Percentiles rank a stretch among this genome's conserved stretches.
phyloP scores from a whole-genome alignment of 2,797 vertebrate species.

The Borostomias antarcticus region DNA sequence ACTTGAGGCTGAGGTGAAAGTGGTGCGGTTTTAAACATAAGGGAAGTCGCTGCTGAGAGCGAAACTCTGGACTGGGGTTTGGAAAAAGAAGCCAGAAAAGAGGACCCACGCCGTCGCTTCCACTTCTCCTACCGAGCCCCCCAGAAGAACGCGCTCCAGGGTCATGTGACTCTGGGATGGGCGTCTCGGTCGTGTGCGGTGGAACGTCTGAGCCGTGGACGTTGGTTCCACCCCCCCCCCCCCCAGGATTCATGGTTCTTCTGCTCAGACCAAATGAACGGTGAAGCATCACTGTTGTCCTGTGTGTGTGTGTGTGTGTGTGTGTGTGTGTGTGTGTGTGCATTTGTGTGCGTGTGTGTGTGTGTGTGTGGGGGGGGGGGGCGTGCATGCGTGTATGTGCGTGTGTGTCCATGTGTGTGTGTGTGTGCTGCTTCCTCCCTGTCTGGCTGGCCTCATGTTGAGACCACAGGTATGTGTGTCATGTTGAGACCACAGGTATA shows the following conservation, averaged over 20 bases:
- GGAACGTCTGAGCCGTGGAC: too few species aligned
- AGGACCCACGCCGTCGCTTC: slow-evolving; percentile 24
- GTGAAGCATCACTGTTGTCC: too few species aligned
- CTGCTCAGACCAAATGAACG: too few species aligned
- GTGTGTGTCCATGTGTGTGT: neutral
- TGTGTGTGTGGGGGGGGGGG: too few species aligned
- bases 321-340: neutral
- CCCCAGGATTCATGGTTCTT: too few species aligned
- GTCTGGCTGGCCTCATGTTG: slow-evolving; percentile 14
- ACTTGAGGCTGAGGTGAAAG: slow-evolving; percentile 65
- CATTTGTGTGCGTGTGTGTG: neutral
- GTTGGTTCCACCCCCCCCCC: too few species aligned
- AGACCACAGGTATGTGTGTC: slow-evolving; percentile 52
- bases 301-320: slow-evolving; percentile 2
- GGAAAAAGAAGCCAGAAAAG: slow-evolving; percentile 39
- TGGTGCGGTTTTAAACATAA: slow-evolving; percentile 70
- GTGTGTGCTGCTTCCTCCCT: slow-evolving; percentile 3
- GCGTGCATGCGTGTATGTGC: neutral
- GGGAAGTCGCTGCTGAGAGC: slow-evolving; percentile 67
- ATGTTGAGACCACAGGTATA: slow-evolving; percentile 39
- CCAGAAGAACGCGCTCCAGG: too few species aligned
- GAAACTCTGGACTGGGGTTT: slow-evolving; percentile 62
- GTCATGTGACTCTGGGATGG: too few species aligned
- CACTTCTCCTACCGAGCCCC: slow-evolving; percentile 10
- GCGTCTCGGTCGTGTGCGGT: too few species aligned